Conservation (phyloP, 2,888 invertebrate genomes). For the Oxycera nigricornis region DNA sequence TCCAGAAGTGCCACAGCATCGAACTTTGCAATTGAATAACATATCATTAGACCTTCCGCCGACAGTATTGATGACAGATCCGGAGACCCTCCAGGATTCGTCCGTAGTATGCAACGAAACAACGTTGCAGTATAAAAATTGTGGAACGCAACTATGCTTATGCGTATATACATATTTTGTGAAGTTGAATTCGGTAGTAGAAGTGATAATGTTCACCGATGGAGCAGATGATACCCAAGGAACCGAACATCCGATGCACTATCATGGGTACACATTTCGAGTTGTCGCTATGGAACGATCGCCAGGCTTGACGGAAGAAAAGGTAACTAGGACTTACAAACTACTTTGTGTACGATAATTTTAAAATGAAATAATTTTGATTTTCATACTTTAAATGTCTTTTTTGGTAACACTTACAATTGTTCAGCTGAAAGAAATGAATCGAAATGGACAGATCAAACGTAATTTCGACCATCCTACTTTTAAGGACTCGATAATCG, state of each 20-base stretch:
- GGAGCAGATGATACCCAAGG: background rate
- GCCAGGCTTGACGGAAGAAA: background rate
- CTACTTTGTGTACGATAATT: background rate
- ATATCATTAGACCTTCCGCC: background rate
- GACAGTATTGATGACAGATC: background rate
- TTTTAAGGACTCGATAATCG: slow-evolving; percentile 1
- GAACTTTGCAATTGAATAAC: background rate
- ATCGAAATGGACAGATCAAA: background rate
- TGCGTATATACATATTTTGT: background rate
- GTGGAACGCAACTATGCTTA: background rate
- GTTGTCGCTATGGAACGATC: slow-evolving; percentile 1
- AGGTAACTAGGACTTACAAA: slow-evolving; percentile 2
- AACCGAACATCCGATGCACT: slow-evolving; percentile 12
- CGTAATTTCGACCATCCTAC: slow-evolving; percentile 2
- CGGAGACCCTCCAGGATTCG: background rate
- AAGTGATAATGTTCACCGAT: background rate
- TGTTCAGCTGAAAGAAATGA: slow-evolving; percentile 8
- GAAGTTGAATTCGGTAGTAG: background rate
- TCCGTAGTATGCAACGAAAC: slow-evolving; percentile 2
- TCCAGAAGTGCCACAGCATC: background rate
- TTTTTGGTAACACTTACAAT: background rate
- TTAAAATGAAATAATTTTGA: background rate
- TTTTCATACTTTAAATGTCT: background rate
- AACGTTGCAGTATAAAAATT: background rate
- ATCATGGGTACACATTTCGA: slow-evolving; percentile 13